These are phyloP conservation scores for Brachypalpus laphriformis DNA, from an alignment of 2,888 invertebrate species.

Conservation along the genomic window DNA sequence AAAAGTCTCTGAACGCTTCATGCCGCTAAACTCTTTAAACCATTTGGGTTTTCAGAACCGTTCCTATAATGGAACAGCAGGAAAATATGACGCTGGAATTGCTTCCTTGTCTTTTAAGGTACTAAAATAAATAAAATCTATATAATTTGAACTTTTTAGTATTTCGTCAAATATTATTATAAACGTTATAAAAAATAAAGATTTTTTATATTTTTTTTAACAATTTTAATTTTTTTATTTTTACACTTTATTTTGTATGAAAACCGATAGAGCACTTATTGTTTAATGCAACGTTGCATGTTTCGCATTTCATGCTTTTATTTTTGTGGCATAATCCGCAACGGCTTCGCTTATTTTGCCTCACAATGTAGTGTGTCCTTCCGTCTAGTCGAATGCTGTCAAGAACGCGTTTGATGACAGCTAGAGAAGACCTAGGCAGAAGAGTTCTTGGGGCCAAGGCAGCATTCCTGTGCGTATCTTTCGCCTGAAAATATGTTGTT, in stretches of 20 bases:
- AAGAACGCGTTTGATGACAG: conserved; percentile 2
- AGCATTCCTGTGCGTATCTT: background rate
- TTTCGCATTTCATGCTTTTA: background rate
- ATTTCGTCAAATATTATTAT: too few species aligned
- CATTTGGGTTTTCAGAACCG: too few species aligned
- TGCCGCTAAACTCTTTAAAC: too few species aligned
- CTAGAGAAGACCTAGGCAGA: background rate
- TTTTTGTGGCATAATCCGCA: background rate
- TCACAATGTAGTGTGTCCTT: background rate
- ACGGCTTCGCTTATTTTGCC: background rate
- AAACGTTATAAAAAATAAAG: too few species aligned
- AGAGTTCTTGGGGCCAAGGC: background rate
- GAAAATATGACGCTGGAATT: too few species aligned
- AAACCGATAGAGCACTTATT: background rate
- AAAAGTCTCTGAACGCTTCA: too few species aligned
- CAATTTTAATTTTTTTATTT: background rate
- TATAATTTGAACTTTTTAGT: too few species aligned
- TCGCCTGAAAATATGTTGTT: background rate
- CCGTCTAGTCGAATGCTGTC: conserved; percentile 3
- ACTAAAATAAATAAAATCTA: too few species aligned
- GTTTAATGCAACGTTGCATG: background rate
- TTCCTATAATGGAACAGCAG: too few species aligned
- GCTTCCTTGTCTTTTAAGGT: too few species aligned
- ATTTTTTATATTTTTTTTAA: too few species aligned
- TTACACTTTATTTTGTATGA: background rate